Percentiles rank a stretch among this genome's conserved stretches.
These are phyloP conservation scores for Apodemus speciosus DNA, from an alignment of 2,113 vertebrate genomes.

Conservation along the genomic window DNA sequence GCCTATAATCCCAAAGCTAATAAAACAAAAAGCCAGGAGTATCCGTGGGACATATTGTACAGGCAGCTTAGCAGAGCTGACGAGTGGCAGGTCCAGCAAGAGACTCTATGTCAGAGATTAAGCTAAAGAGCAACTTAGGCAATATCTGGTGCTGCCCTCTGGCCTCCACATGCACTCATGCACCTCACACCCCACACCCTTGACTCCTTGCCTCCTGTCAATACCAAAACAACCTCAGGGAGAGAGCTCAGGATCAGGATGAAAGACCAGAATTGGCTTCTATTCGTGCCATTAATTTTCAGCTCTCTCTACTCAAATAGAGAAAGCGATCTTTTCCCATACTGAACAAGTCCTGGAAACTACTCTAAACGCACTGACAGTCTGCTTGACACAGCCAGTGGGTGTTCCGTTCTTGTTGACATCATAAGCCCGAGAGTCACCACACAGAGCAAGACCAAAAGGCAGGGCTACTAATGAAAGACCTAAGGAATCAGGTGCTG, in stretches of 20 bases:
- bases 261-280: conserved; percentile 20
- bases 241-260: not conserved
- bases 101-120: not conserved
- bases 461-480: not conserved
- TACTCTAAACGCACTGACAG: not conserved
- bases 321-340: conserved; percentile 12
- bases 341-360: not conserved
- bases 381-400: not conserved
- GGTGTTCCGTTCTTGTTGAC: not conserved
- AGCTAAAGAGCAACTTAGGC: not conserved
- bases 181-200: not conserved
- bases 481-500: not conserved
- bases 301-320: conserved; percentile 30
- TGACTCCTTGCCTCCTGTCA: not conserved
- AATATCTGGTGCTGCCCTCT: too few relatives aligned
- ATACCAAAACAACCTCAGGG: not conserved
- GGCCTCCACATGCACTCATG: not conserved
- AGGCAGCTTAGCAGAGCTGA: not conserved
- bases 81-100: not conserved
- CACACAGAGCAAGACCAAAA: not conserved
- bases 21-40: not conserved
- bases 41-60: not conserved
- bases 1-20: not conserved
- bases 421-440: not conserved
- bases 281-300: not conserved